phyloP scores from a whole-genome alignment of 2,113 vertebrate genomes.

The Platichthys stellatus region DNA sequence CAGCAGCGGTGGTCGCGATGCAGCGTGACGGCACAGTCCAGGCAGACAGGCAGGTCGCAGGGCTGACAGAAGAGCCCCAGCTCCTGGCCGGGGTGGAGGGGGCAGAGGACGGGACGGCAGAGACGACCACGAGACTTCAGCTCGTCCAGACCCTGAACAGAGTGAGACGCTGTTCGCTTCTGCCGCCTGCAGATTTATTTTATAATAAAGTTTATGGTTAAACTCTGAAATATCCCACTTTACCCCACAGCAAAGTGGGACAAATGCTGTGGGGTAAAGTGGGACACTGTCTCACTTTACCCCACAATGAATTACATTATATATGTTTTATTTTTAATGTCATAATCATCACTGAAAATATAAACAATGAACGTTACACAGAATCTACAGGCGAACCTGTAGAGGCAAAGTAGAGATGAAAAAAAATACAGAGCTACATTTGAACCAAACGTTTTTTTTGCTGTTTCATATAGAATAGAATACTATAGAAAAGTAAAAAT shows the following conservation, averaged over 20 bases:
- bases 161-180: constrained; percentile 87
- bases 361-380: too few species aligned
- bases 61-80: constrained; percentile 90
- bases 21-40: constrained; percentile 82
- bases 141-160: constrained; percentile 81
- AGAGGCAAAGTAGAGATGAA: too few species aligned
- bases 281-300: too few species aligned
- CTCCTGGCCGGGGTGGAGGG: constrained; percentile 86
- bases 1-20: constrained; percentile 87
- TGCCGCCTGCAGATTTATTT: constrained; percentile 84
- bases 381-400: too few species aligned
- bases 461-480: not conserved
- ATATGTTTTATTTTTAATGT: too few species aligned
- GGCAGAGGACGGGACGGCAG: constrained; percentile 83
- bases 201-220: not conserved
- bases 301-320: too few species aligned
- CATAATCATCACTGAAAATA: too few species aligned
- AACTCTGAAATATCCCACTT: too few species aligned
- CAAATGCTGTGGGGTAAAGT: too few species aligned
- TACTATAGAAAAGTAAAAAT: not conserved
- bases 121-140: constrained; percentile 79
- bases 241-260: too few species aligned
- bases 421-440: too few species aligned
- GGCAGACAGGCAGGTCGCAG: constrained; percentile 88
- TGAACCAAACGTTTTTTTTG: too few species aligned